phyloP scores from a whole-genome alignment of 1,140 invertebrate genomes.

The Bombus terrestris region DNA sequence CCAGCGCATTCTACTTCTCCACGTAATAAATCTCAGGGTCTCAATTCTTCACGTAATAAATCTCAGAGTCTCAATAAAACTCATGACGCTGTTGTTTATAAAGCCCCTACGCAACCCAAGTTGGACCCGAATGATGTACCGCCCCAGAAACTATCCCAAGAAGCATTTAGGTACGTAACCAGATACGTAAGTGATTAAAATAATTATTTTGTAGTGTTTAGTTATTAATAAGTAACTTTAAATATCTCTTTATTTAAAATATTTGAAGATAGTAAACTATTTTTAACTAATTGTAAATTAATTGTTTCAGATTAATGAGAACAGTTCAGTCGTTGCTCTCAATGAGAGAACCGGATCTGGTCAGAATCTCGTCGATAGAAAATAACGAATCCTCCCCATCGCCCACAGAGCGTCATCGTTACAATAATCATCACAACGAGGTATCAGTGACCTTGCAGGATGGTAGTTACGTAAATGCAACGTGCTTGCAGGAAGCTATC shows the following conservation, averaged over 20 bases:
- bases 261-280: not conserved
- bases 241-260: not conserved
- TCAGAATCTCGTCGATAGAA: conserved; percentile 74
- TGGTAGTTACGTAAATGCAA: conserved; percentile 71
- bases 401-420: conserved; percentile 36
- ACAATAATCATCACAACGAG: conserved; percentile 58
- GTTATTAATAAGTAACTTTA: too few species aligned
- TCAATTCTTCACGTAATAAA: conserved; percentile 70
- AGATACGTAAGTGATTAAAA: not conserved
- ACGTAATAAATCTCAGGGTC: conserved; percentile 65
- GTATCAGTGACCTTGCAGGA: conserved; percentile 58
- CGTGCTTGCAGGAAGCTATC: conserved; percentile 47
- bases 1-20: conserved; percentile 69
- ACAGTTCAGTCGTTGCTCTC: conserved; percentile 86
- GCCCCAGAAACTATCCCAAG: conserved; percentile 87
- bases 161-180: conserved; percentile 84
- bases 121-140: conserved; percentile 82
- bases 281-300: not conserved
- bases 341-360: conserved; percentile 86
- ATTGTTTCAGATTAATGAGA: conserved; percentile 82
- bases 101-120: conserved; percentile 71
- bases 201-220: too few species aligned
- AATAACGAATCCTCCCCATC: conserved; percentile 58
- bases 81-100: conserved; percentile 69
- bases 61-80: conserved; percentile 68